phyloP scores from a whole-genome alignment of 2,888 invertebrate species.

The Dicyrtomina minuta region DNA sequence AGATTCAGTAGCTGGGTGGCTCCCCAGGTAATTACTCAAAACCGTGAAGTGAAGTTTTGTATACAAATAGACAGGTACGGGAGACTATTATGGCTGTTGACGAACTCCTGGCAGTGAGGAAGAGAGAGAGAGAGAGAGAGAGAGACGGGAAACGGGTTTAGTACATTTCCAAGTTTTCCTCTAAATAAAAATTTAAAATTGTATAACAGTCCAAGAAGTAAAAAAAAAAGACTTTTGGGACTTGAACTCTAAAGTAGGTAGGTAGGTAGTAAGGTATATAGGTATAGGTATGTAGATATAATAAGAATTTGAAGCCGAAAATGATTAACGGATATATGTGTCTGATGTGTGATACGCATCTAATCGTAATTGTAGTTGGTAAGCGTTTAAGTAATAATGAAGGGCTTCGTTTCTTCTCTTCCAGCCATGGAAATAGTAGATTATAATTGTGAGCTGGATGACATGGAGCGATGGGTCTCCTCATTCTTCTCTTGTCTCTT shows the following conservation, averaged over 20 bases:
- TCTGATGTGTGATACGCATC: conserved; percentile 32
- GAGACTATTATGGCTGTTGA: neutral
- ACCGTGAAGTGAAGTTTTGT: conserved; percentile 17
- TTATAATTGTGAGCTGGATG: conserved; percentile 35
- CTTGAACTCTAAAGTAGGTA: neutral
- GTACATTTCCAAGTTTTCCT: too few relatives aligned
- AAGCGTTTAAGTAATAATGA: conserved; percentile 13
- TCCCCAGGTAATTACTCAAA: conserved; percentile 40
- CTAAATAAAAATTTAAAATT: neutral
- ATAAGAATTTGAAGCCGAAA: neutral
- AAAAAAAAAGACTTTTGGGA: neutral
- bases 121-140: neutral
- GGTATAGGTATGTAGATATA: neutral
- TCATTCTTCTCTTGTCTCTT: conserved; percentile 14
- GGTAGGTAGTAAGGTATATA: neutral
- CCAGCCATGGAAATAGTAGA: conserved; percentile 20
- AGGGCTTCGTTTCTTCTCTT: conserved; percentile 12
- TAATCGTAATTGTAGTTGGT: conserved; percentile 32
- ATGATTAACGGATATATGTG: conserved; percentile 29
- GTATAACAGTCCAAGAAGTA: neutral
- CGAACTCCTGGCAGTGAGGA: neutral
- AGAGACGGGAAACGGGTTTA: conserved; percentile 6
- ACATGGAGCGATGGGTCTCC: conserved; percentile 35
- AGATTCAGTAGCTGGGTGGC: conserved; percentile 43
- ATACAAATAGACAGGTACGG: neutral